Conservation (phyloP, 2,113 vertebrate genomes). For the Oncorhynchus nerka region DNA sequence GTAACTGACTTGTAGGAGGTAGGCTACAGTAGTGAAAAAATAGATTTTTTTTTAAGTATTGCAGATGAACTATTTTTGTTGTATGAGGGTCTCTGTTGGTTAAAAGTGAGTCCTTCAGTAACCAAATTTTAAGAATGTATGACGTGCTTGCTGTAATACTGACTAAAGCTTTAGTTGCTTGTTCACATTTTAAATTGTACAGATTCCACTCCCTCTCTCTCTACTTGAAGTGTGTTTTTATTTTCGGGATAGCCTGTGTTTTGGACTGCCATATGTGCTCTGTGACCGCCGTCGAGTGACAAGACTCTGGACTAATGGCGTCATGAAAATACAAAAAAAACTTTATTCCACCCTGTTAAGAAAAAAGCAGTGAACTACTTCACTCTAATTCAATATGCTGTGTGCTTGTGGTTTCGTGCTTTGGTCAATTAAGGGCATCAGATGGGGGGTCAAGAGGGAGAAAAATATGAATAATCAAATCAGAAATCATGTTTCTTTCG, state of each 20-base stretch:
- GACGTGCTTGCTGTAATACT: slow-evolving; percentile 75
- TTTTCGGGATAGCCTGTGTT: slow-evolving; percentile 82
- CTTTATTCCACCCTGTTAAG: slow-evolving; percentile 69
- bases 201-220: slow-evolving; percentile 71
- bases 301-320: slow-evolving; percentile 69
- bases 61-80: no score
- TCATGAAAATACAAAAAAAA: slow-evolving; percentile 52
- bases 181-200: slow-evolving; percentile 75
- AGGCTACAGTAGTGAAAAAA: slow-evolving; percentile 60
- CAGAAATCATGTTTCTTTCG: slow-evolving; percentile 73
- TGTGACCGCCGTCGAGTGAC: slow-evolving; percentile 78
- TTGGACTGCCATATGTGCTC: slow-evolving; percentile 79
- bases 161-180: slow-evolving; percentile 73
- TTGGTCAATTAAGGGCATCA: slow-evolving; percentile 56
- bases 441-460: slow-evolving; percentile 51
- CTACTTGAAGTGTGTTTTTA: slow-evolving; percentile 78
- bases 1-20: slow-evolving; percentile 43
- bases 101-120: slow-evolving; percentile 43
- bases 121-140: slow-evolving; percentile 81
- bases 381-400: slow-evolving; percentile 75
- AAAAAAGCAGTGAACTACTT: slow-evolving; percentile 73
- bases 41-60: slow-evolving; percentile 45
- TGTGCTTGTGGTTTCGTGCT: slow-evolving; percentile 62
- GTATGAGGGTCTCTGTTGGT: slow-evolving; percentile 39
- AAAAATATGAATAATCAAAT: slow-evolving; percentile 56